Evolutionary conservation across 2,888 invertebrate species (phyloP), one percentile per base, ranked within the genome.

Genomic region (Chironomus riparius): DNA sequence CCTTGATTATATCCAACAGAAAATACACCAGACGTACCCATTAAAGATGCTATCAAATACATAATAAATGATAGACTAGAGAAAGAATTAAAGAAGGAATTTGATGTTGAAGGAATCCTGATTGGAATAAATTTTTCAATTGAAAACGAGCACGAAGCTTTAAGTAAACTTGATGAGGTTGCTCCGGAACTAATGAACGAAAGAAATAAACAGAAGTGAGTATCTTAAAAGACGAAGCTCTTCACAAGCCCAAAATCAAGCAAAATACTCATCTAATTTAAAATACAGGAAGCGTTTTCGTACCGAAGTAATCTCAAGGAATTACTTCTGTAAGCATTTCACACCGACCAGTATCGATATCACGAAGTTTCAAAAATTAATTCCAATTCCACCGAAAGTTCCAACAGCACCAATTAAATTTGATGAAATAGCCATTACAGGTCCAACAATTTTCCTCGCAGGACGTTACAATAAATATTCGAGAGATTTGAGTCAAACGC

Each of bases 401-500:
- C 87, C 88, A 0, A 79, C 69, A 3, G 79, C 79, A 1, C 50
- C 77, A 0, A 76, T 83, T 56, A 78, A 71, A 62, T 78, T 83
- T 4, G 79, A 80, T 28, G 79, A 80, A n/a, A 80, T 82, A 2
- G 79, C 80, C 3, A 78, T 83, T 2, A 77, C 77, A 0, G 84
- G 84, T 0, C 84, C 84, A 2, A 81, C 82, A 7, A 80, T 83
- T 0, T 84, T 82, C 77, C 80, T 84, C 6, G 84, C 84, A 0
- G 84, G 84, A 3, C 80, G 96, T 74, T 97, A 98, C 82, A 88
- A 91, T 78, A 97, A 97, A 83, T 88, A 90, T 80, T 92, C 92
- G 3, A 87, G 98, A 70, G 86, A 88, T 78, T 84, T 99, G 38
- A 92, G 95, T 72, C 98, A 99, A 86, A 95, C 97, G 0, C 98